phyloP scores from a whole-genome alignment of 2,888 invertebrate genomes.

The Odontothrips loti region DNA sequence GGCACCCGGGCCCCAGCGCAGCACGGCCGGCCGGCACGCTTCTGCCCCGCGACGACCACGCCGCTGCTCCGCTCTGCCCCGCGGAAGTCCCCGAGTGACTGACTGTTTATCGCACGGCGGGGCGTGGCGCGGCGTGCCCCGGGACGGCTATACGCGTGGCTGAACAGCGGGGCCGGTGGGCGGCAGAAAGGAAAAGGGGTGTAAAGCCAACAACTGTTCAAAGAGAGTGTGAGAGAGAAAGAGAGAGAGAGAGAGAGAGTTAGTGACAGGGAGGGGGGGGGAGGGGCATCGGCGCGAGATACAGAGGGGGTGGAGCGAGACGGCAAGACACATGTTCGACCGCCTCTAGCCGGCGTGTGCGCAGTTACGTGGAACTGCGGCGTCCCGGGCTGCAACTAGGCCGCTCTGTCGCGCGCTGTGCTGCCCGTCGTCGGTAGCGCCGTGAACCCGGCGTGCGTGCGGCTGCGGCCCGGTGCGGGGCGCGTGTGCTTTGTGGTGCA shows the following conservation, averaged over 20 bases:
- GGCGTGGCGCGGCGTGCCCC: neutral
- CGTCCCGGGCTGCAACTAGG: no score
- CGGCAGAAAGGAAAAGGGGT: neutral
- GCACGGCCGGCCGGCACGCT: neutral
- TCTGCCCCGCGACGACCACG: no score
- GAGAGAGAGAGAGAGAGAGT: neutral
- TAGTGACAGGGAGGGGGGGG: conserved; percentile 27
- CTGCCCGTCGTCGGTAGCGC: no score
- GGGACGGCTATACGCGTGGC: neutral
- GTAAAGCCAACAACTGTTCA: neutral
- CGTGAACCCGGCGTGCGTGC: no score
- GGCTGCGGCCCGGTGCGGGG: no score
- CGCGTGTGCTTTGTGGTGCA: no score
- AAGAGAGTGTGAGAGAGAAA: neutral
- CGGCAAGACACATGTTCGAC: neutral
- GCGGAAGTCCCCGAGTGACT: conserved; percentile 1
- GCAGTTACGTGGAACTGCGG: no score
- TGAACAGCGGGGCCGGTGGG: neutral
- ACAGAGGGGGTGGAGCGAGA: conserved; percentile 1
- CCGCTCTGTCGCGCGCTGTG: no score
- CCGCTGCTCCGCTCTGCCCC: neutral
- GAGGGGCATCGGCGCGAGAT: neutral
- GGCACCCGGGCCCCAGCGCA: neutral
- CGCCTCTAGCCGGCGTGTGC: no score
- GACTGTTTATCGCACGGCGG: conserved; percentile 3